Base-by-base conservation (phyloP, 2,113 vertebrate species). In the Rhadina sibilatrix region DNA sequence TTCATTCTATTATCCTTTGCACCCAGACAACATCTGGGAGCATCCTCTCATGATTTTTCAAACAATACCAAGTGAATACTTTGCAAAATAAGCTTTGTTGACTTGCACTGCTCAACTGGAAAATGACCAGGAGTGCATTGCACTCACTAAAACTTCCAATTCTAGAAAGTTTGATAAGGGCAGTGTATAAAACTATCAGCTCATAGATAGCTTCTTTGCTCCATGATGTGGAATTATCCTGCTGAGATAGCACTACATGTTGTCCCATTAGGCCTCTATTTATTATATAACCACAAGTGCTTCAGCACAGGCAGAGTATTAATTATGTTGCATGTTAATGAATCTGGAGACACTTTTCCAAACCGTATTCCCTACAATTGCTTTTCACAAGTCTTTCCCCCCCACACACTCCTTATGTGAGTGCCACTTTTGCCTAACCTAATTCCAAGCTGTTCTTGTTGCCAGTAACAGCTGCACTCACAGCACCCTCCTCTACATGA, bases 381-480 rank as follows among this genome's bases (percentile, higher is more conserved):
- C 6, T 77, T 80, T 53, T 92, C 11, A 28, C 8, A 46, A 23
- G 3, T 1, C 10, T 66, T 61, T 71, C 27, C 18, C 19, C 8
- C 1, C 5, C 2, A 0, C 2, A 24, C 22, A 3, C 6, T 71
- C 21, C 6, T 53, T 76, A 37, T 3, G 1, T 20, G 50, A 89
- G 52, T 50, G n/a, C 11, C n/a, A 23, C 57, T 94, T 80, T 80
- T 74, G 35, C 74, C 71, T 21, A 68, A 61, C 2, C 1, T 54
- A 37, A 61, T 54, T 33, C 72, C 91, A 94, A 90, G 52, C 49
- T 44, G 6, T 42, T 31, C 27, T 38, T 35, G 38, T 12, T 77
- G 87, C 59, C 74, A 87, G 91, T 63, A 85, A 22, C 84, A 79
- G 57, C 84, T 91, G 77, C 63, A 42, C 66, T 76, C 71, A 50